Evolutionary conservation across 2,888 invertebrate species (phyloP).

Genomic region (Mechanitis messenoides): DNA sequence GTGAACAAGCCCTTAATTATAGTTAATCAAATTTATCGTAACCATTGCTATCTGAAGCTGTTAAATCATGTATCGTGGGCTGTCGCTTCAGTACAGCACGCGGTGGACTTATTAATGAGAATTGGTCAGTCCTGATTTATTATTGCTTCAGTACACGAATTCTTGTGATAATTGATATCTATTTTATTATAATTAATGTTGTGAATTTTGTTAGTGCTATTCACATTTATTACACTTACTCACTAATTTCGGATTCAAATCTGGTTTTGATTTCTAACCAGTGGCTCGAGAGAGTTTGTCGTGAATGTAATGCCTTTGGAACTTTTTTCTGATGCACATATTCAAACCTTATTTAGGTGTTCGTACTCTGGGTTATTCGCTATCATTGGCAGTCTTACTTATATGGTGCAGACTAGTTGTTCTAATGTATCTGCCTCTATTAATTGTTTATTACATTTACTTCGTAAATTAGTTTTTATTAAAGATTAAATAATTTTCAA

Average conservation of each 20-base stretch:
- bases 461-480: too few relatives aligned
- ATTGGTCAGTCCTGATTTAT: slow-evolving; percentile 2
- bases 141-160: slow-evolving; percentile 9
- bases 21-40: slow-evolving; percentile 24
- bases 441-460: background rate
- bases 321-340: background rate
- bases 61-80: slow-evolving; percentile 28
- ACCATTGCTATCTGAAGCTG: slow-evolving; percentile 21
- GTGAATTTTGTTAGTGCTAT: background rate
- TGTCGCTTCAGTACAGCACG: slow-evolving; percentile 20
- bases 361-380: background rate
- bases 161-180: background rate
- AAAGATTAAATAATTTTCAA: background rate
- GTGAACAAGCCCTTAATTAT: slow-evolving; percentile 22
- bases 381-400: background rate
- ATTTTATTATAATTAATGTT: background rate
- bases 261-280: too few relatives aligned
- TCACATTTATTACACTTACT: too few relatives aligned
- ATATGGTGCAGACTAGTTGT: background rate
- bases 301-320: background rate
- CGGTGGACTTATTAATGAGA: slow-evolving; percentile 18
- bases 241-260: too few relatives aligned
- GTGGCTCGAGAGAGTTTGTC: background rate
- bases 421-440: background rate
- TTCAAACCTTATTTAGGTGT: background rate